Base-by-base conservation (phyloP, 2,797 vertebrate species). In the Setipinna tenuifilis region DNA sequence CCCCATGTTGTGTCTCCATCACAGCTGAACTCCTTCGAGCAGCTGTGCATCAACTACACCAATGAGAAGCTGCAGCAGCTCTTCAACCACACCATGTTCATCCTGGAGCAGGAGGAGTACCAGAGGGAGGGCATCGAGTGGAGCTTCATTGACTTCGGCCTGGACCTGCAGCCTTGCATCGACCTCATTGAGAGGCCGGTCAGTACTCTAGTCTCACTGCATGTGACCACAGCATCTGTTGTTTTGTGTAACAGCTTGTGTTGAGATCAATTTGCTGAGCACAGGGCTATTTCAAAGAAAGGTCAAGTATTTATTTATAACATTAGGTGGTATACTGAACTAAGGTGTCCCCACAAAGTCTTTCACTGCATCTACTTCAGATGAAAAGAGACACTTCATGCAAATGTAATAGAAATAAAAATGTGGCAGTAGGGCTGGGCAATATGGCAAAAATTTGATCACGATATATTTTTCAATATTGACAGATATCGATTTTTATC, bases 71-170 rank as follows among this genome's bases (percentile, higher is more conserved):
- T 99, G 88, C 98, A 99, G 94, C 98, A 99, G 92, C 96, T 99
- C 57, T 99, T 99, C 96, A 99, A 99, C 94, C 98, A 99, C 94
- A 99, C 98, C 82, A 99, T 99, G 98, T 99, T 99, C 93, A 96
- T 99, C 93, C 96, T 99, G 94, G 98, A 99, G 95, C 98, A 99
- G 92, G 98, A 99, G 91, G 98, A 99, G 87, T 99, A 99, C 91
- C 98, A 99, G 92, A 95, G 98, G 0, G 98, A 99, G 92, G 98
- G 98, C 87, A 99, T 99, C 21, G 98, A 99, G 94, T 99, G 98
- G 98, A 99, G 97, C 93, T 99, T 99, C 94, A 99, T 99, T 16
- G 98, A 99, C 91, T 99, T 99, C 0, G 98, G 98, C 75, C 94
- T 99, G 0, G 98, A 98, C 85, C 95, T 99, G 90, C 98, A 99